Percentiles rank a stretch among this genome's conserved stretches.
Conservation (phyloP, 2,888 invertebrate species). For the Beris chalybata region DNA sequence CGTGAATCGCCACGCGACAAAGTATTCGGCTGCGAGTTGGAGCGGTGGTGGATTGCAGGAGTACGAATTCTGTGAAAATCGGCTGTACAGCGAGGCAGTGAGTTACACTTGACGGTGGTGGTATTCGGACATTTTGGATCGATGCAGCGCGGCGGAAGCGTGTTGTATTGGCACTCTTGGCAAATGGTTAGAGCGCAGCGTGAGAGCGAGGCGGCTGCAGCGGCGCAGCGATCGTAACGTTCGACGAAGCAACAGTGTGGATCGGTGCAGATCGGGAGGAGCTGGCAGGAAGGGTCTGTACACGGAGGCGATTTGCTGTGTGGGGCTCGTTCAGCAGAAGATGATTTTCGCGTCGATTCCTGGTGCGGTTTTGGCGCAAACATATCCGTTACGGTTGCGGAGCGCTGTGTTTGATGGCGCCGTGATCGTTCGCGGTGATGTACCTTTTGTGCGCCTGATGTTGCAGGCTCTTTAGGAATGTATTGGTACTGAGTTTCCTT, state of each 20-base stretch:
- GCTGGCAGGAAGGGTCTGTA: slow-evolving; percentile 55
- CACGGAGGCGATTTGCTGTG: slow-evolving; percentile 53
- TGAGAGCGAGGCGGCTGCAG: slow-evolving; percentile 41
- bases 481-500: slow-evolving; percentile 52
- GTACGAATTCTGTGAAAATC: slow-evolving; percentile 50
- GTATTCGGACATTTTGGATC: slow-evolving; percentile 56
- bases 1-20: slow-evolving; percentile 54
- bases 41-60: slow-evolving; percentile 48
- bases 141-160: slow-evolving; percentile 51
- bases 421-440: slow-evolving; percentile 50
- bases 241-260: slow-evolving; percentile 54
- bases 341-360: slow-evolving; percentile 48
- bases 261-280: slow-evolving; percentile 55
- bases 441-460: slow-evolving; percentile 45
- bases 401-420: slow-evolving; percentile 56
- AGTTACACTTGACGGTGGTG: slow-evolving; percentile 53
- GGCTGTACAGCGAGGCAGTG: slow-evolving; percentile 57
- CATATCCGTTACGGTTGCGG: slow-evolving; percentile 56
- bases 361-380: slow-evolving; percentile 44
- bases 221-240: slow-evolving; percentile 46
- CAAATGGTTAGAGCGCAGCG: slow-evolving; percentile 44
- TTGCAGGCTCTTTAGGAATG: slow-evolving; percentile 49
- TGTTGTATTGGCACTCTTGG: slow-evolving; percentile 54
- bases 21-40: slow-evolving; percentile 55
- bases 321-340: slow-evolving; percentile 54